phyloP scores from a whole-genome alignment of 64 coral and sea anemone species.

The Dendronephthya gigantea region DNA sequence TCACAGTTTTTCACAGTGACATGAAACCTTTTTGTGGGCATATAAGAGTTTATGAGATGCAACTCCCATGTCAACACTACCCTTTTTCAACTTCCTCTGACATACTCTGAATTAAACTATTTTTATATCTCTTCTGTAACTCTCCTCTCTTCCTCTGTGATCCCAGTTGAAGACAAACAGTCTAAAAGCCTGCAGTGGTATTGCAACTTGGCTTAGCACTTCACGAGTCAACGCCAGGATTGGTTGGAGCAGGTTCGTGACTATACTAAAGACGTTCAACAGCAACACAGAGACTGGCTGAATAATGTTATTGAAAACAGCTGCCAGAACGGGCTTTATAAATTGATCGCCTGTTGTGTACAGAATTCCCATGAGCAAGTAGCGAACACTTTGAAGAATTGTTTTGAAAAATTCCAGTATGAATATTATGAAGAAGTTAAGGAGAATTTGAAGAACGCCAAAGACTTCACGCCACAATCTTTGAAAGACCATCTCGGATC shows the following conservation, averaged over 20 bases:
- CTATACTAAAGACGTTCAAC: neutral
- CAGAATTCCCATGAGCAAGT: neutral
- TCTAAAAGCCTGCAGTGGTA: neutral
- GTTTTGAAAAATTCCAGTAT: neutral
- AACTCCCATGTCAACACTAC: no score
- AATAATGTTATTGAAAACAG: neutral
- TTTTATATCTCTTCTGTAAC: neutral
- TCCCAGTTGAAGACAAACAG: neutral
- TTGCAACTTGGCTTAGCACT: neutral
- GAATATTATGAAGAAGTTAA: conserved; percentile 3
- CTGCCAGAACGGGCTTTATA: neutral
- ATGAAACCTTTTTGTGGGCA: no score
- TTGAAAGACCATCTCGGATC: neutral
- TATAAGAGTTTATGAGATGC: no score
- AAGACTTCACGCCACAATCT: neutral
- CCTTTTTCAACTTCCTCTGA: no score
- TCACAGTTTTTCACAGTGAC: no score
- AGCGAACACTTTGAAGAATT: neutral
- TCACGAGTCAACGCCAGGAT: neutral
- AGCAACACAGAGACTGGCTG: neutral
- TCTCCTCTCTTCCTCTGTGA: neutral
- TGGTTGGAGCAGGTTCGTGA: neutral
- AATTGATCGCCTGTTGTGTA: conserved; percentile 6
- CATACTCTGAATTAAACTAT: neutral
- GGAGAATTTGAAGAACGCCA: neutral